Conservation (phyloP, 2,888 invertebrate species). For the Sinohyriopsis cumingii region DNA sequence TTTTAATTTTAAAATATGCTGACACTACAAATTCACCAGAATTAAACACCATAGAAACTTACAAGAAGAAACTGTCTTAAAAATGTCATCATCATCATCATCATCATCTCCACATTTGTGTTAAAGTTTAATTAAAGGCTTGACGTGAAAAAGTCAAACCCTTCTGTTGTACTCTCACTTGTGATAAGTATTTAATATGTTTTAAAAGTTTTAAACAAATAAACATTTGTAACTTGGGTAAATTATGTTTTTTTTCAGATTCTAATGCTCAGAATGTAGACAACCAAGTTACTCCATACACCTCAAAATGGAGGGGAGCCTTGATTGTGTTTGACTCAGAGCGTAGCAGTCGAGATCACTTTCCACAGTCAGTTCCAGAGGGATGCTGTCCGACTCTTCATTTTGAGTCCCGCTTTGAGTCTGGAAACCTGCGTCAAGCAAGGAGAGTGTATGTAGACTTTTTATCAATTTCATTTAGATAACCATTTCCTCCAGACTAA, state of each 20-base stretch:
- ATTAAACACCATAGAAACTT: too few species aligned
- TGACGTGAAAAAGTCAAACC: too few species aligned
- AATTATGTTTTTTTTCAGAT: slow-evolving; percentile 30
- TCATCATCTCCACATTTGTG: too few species aligned
- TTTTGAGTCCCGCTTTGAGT: slow-evolving; percentile 71
- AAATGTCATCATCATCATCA: too few species aligned
- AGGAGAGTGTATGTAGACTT: slow-evolving; percentile 63
- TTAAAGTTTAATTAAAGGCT: too few species aligned
- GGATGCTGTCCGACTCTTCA: slow-evolving; percentile 66
- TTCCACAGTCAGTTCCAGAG: slow-evolving; percentile 57
- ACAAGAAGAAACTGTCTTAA: too few species aligned
- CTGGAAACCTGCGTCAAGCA: slow-evolving; percentile 70
- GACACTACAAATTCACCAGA: too few species aligned
- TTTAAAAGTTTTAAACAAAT: too few species aligned
- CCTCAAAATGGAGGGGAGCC: slow-evolving; percentile 64
- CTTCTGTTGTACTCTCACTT: too few species aligned
- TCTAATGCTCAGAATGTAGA: slow-evolving; percentile 57
- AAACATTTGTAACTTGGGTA: too few species aligned
- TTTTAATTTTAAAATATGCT: too few species aligned
- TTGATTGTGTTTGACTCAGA: slow-evolving; percentile 69
- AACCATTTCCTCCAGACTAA: not conserved
- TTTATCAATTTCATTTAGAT: not conserved
- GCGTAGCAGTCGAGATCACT: slow-evolving; percentile 60
- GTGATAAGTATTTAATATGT: too few species aligned
- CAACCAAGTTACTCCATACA: slow-evolving; percentile 60